Evolutionary conservation across 2,113 vertebrate genomes (phyloP).

Genomic region (Phalacrocorax pelagicus): DNA sequence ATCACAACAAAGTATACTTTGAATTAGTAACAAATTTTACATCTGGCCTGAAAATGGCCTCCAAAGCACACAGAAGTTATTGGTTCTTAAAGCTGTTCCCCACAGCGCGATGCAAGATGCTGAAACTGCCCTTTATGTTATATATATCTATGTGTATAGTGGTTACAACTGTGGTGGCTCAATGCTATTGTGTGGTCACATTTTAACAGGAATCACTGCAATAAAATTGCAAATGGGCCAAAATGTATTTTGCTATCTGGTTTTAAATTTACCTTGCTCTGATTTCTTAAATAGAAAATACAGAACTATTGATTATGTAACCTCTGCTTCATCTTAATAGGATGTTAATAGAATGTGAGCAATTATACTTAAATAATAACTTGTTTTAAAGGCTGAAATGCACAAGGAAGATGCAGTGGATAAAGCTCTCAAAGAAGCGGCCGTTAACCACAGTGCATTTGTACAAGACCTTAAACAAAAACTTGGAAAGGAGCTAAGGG

Average conservation of each 20-base stretch:
- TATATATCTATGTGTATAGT: background rate
- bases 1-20: background rate
- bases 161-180: background rate
- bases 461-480: constrained; percentile 49
- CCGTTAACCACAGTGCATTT: background rate
- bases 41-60: background rate
- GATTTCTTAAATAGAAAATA: background rate
- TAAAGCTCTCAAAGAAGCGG: constrained; percentile 56
- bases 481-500: constrained; percentile 36
- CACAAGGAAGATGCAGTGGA: constrained; percentile 63
- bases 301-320: background rate
- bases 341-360: background rate
- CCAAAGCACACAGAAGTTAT: background rate
- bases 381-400: constrained; percentile 61
- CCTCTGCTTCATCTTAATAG: background rate
- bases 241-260: background rate
- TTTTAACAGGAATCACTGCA: background rate
- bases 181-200: background rate
- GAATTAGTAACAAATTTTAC: background rate
- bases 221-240: background rate
- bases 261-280: background rate
- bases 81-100: background rate
- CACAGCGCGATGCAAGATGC: background rate
- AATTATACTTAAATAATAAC: background rate
- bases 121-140: background rate